These are phyloP conservation scores for Meriones psammophilus DNA, from an alignment of 2,797 vertebrate species.

Conservation along the genomic window DNA sequence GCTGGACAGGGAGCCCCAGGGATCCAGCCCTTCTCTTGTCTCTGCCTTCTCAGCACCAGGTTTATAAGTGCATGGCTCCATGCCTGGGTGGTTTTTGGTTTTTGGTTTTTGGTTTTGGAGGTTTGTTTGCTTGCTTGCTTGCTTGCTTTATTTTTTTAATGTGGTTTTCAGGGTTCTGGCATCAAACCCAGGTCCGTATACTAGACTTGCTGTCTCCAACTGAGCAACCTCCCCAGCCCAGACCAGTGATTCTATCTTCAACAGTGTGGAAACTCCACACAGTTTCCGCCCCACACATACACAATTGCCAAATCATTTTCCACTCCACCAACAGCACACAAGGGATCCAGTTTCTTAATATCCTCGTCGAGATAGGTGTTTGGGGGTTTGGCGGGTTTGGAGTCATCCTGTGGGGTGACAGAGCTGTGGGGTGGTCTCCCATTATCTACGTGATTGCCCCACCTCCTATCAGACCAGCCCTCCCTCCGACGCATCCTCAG, in stretches of 20 bases:
- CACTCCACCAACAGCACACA: accelerated
- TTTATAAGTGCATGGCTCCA: background rate
- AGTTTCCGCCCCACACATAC: background rate
- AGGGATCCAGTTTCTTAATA: background rate
- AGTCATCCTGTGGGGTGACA: background rate
- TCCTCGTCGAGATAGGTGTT: background rate
- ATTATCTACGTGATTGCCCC: accelerated
- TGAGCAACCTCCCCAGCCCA: background rate
- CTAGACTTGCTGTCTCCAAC: background rate
- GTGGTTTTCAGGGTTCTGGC: background rate
- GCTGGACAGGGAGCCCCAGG: background rate
- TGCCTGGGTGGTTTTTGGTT: background rate
- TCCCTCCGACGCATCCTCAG: background rate
- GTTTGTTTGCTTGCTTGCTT: background rate
- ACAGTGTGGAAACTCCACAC: no score
- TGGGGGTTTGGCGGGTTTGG: background rate
- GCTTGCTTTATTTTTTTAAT: background rate
- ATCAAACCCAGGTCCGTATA: background rate
- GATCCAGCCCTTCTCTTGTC: background rate
- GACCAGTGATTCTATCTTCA: background rate
- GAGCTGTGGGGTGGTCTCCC: no score
- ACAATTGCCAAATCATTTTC: accelerated
- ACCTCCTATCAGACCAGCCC: background rate
- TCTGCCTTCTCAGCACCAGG: background rate
- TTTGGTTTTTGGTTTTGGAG: no score